phyloP scores from a whole-genome alignment of 1,140 invertebrate genomes.

The Arion vulgaris region DNA sequence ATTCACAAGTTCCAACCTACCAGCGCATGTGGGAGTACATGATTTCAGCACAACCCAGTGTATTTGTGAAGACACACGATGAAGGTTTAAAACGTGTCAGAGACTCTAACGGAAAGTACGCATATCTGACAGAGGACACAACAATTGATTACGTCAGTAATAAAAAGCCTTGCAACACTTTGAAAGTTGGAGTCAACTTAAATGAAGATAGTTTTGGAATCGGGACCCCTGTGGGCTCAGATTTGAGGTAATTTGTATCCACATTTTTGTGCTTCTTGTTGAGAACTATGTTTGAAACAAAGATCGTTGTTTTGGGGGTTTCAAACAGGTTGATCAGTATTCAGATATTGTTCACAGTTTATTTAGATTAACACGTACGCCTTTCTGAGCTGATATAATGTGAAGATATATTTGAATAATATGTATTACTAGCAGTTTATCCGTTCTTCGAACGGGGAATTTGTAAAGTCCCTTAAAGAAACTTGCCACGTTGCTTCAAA shows the following conservation, averaged over 20 bases:
- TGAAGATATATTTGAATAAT: too few relatives aligned
- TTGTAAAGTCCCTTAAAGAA: too few relatives aligned
- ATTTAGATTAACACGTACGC: too few relatives aligned
- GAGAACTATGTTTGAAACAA: too few relatives aligned
- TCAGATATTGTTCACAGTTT: too few relatives aligned
- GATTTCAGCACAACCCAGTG: slow-evolving; percentile 70
- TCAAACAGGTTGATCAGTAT: too few relatives aligned
- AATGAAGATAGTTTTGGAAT: slow-evolving; percentile 95
- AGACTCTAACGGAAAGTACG: slow-evolving; percentile 84
- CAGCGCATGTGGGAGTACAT: slow-evolving; percentile 97
- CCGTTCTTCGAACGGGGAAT: too few relatives aligned
- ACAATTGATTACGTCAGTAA: slow-evolving; percentile 96
- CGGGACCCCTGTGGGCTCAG: slow-evolving; percentile 90
- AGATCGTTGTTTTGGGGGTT: too few relatives aligned
- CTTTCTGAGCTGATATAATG: too few relatives aligned
- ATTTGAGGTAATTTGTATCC: slow-evolving; percentile 80
- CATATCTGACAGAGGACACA: slow-evolving; percentile 92
- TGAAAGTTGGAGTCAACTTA: slow-evolving; percentile 90
- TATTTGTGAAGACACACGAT: slow-evolving; percentile 58
- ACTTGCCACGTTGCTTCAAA: too few relatives aligned
- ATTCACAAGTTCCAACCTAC: slow-evolving; percentile 91
- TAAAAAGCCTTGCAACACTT: slow-evolving; percentile 93
- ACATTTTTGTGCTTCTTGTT: too few relatives aligned
- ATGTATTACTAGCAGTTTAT: too few relatives aligned
- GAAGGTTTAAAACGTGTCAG: slow-evolving; percentile 66